Evolutionary conservation across 1,140 invertebrate genomes (phyloP), one percentile per base, ranked within the genome.

Genomic region (Euura saliciscinereae): DNA sequence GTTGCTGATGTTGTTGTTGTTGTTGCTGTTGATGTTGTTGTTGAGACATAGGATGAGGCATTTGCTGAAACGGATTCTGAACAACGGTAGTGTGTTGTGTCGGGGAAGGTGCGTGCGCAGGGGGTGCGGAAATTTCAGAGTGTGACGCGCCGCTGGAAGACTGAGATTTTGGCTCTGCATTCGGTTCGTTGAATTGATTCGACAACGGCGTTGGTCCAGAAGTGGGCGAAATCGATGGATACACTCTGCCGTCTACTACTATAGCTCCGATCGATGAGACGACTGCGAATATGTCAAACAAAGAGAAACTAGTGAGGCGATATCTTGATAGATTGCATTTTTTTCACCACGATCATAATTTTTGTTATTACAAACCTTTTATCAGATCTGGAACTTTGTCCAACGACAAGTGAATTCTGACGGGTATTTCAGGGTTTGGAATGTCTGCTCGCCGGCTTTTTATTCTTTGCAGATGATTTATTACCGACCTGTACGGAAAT

Each of bases 391-490:
- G 89, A 75, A 95, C 90, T 89, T 94, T 94, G 80, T 94, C 94
- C 73, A 94, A 87, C 68, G 91, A 91, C 51, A 94, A 88, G 82
- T 91, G 91, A 82, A 94, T 95, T 79, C 94, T 90, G 59, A 94
- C 94, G 59, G 93, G 94, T 78, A 94, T 95, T 87, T 95, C 94
- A 3, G 94, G 94, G 89, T 95, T 95, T 75, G 94, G 94, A 81
- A 95, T 95, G 85, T 95, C 93, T 3, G 93, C 93, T 78, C 93
- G 88, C 77, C 92, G 90, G 77, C 91, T 92, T 86, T 95, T 95
- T 75, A 95, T 93, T 77, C 93, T 90, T 84, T 94, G 92, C 74
- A 95, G 88, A 88, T 95, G 94, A 75, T 90, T 90, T 59, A 91
- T 91, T 11, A 90, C 85, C 71, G 84, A 88, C 78, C 83, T 89